These are phyloP conservation scores for Perodicticus potto DNA, from an alignment of 2,797 vertebrate genomes.

Conservation along the genomic window DNA sequence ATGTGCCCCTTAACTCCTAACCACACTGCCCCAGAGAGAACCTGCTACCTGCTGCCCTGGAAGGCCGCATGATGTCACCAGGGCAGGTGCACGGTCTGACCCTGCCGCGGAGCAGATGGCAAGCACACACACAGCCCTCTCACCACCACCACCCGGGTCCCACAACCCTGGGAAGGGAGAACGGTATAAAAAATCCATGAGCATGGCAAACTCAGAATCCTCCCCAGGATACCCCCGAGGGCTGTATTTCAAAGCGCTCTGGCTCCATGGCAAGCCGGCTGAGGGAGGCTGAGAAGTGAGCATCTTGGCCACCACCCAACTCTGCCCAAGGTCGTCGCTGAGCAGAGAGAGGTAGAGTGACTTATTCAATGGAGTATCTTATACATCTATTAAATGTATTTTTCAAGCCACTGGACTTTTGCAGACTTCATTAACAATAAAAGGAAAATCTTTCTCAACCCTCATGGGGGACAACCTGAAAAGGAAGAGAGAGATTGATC, in stretches of 20 bases:
- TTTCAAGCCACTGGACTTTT: neutral
- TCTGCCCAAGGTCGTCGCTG: neutral
- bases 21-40: fast-evolving
- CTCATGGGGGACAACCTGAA: neutral
- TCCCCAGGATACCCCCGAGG: fast-evolving
- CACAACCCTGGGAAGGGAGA: fast-evolving
- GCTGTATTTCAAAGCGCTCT: neutral
- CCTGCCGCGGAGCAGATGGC: fast-evolving
- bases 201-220: neutral
- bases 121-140: fast-evolving
- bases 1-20: neutral
- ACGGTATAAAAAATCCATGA: neutral
- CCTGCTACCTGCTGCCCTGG: fast-evolving
- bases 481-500: neutral
- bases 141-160: neutral
- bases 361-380: neutral
- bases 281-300: neutral
- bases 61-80: fast-evolving
- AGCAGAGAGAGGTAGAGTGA: neutral
- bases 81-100: no score
- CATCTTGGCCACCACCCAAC: fast-evolving
- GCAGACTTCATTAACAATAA: neutral
- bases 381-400: neutral
- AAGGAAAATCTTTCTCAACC: neutral
- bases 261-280: fast-evolving